Conservation (phyloP, 1,140 invertebrate species). For the Drosophila sulfurigaster region DNA sequence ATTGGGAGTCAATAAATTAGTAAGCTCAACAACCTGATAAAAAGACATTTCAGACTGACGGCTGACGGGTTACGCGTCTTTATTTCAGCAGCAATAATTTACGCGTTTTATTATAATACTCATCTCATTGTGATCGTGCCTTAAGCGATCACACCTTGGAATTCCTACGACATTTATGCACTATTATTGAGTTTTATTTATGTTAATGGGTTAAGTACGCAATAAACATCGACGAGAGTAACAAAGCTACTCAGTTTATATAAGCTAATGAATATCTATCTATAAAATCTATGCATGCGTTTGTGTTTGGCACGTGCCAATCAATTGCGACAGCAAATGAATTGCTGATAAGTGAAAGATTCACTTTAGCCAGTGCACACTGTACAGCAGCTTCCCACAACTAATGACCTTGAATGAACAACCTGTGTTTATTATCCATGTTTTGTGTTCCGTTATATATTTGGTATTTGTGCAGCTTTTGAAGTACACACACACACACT, state of each 20-base stretch:
- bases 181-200: slow-evolving; percentile 29
- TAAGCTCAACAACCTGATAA: neutral
- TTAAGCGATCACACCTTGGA: slow-evolving; percentile 46
- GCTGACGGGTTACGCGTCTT: slow-evolving; percentile 8
- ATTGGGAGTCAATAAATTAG: neutral
- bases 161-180: neutral
- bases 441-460: slow-evolving; percentile 5
- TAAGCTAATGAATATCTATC: slow-evolving; percentile 20
- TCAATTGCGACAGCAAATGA: neutral
- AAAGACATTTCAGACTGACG: neutral
- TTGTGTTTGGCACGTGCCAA: slow-evolving; percentile 35
- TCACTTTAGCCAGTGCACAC: neutral
- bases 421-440: neutral
- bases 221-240: neutral
- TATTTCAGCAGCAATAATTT: slow-evolving; percentile 8
- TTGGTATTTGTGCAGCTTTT: slow-evolving; percentile 19
- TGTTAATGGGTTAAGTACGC: slow-evolving; percentile 47
- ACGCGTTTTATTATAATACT: slow-evolving; percentile 20
- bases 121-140: slow-evolving; percentile 2
- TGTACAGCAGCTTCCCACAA: slow-evolving; percentile 6
- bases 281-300: neutral
- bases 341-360: neutral
- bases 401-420: slow-evolving; percentile 34
- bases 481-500: neutral
- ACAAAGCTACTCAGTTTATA: neutral